Percentiles rank a stretch among this genome's conserved stretches.
Conservation (phyloP, 2,797 vertebrate species). For the Buphagus erythrorhynchus region DNA sequence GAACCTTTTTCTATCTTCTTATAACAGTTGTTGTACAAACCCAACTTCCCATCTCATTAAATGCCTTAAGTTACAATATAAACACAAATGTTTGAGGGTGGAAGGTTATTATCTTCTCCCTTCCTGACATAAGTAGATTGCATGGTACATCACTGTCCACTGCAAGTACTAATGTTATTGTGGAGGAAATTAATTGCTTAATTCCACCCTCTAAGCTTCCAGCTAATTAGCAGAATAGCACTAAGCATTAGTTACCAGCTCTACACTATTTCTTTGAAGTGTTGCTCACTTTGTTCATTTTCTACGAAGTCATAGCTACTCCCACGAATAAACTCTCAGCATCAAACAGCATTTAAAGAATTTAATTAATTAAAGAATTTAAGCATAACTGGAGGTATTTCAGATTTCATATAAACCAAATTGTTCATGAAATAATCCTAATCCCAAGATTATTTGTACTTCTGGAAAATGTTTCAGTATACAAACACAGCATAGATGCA, state of each 20-base stretch:
- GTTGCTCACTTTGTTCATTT: not conserved
- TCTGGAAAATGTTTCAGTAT: not conserved
- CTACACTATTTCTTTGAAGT: not conserved
- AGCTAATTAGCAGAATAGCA: not conserved
- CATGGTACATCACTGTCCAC: not conserved
- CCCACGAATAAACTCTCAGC: not conserved
- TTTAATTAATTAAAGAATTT: no score
- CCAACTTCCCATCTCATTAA: not conserved
- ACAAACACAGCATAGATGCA: not conserved
- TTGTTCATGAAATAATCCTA: not conserved
- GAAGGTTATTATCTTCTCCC: not conserved
- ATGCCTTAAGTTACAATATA: not conserved
- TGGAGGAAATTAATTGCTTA: conserved; percentile 23
- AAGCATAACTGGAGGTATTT: not conserved
- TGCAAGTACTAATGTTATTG: not conserved
- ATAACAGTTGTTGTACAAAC: not conserved
- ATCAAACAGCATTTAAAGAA: not conserved
- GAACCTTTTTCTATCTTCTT: not conserved
- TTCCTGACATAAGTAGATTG: not conserved
- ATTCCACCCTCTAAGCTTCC: not conserved
- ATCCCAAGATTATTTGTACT: not conserved
- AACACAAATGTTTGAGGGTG: not conserved
- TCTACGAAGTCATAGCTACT: not conserved
- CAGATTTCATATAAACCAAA: not conserved
- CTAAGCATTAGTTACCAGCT: not conserved